phyloP scores from a whole-genome alignment of 2,797 vertebrate genomes.

The Coracias cyanogaster region DNA sequence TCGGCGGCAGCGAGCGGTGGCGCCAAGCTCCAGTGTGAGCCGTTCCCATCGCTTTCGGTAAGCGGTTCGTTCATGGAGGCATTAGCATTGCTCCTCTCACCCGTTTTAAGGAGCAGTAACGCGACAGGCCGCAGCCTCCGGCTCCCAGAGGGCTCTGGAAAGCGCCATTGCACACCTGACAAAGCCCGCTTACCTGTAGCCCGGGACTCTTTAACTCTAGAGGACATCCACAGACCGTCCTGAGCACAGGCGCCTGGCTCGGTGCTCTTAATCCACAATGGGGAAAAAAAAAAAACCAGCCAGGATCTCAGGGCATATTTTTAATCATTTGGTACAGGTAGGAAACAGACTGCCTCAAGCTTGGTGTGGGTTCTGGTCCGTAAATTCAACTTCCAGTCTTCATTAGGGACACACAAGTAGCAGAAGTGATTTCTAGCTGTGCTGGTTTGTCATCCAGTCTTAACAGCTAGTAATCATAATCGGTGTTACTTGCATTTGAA shows the following conservation, averaged over 20 bases:
- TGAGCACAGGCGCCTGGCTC: accelerated
- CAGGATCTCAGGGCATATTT: accelerated
- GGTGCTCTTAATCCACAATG: not conserved
- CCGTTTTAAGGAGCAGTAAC: accelerated
- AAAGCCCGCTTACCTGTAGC: not conserved
- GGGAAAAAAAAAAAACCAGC: too few species aligned
- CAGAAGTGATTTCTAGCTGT: not conserved
- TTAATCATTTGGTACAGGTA: not conserved
- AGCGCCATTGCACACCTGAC: accelerated
- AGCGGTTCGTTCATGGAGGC: accelerated
- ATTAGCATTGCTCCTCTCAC: accelerated
- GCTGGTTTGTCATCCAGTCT: not conserved
- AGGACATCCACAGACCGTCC: accelerated
- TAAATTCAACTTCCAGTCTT: not conserved
- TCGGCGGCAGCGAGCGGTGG: accelerated
- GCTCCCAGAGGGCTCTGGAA: too few species aligned
- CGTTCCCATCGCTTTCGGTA: accelerated
- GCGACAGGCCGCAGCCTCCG: accelerated
- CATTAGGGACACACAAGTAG: not conserved
- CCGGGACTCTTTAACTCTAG: too few species aligned
- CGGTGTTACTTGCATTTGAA: not conserved
- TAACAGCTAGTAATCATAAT: not conserved
- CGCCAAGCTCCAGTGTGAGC: accelerated
- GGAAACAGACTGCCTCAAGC: too few species aligned
- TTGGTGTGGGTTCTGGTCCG: not conserved